A percentile compares a stretch with the other conserved stretches of the same genome.
Evolutionary conservation across 1,140 invertebrate species (phyloP).

Genomic region (Laupala kohalensis): DNA sequence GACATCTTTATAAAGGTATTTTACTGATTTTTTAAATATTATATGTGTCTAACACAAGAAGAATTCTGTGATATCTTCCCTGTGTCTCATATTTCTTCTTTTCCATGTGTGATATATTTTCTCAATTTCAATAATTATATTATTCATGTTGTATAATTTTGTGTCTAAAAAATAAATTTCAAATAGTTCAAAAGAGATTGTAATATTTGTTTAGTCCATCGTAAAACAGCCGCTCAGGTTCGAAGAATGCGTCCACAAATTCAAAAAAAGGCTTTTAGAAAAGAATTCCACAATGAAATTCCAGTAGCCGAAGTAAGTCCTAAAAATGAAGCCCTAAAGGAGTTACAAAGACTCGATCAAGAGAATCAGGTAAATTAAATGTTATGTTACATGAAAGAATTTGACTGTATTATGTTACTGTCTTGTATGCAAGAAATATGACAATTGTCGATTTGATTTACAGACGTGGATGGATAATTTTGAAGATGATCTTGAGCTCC

Average conservation of each 20-base stretch:
- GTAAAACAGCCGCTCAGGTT: conserved; percentile 45
- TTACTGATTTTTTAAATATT: background rate
- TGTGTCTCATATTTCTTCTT: no score
- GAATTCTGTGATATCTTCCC: no score
- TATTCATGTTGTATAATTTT: no score
- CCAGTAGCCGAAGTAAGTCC: background rate
- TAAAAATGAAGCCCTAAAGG: conserved; percentile 12
- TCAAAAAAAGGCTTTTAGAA: conserved; percentile 39
- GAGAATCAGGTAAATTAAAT: conserved; percentile 23
- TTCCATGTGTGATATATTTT: no score
- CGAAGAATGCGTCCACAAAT: conserved; percentile 40
- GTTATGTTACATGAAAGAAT: background rate
- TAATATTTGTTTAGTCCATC: conserved; percentile 30
- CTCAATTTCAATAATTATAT: no score
- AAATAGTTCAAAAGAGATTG: no score
- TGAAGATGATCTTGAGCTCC: conserved; percentile 37
- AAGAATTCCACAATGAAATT: conserved; percentile 27
- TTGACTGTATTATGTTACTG: background rate
- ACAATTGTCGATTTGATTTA: conserved; percentile 13
- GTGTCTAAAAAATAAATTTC: no score
- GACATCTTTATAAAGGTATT: conserved; percentile 57
- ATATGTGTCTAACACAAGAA: no score
- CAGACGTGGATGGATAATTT: conserved; percentile 44
- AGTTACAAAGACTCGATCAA: conserved; percentile 7
- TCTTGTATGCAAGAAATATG: background rate